A percentile compares a stretch with the other conserved stretches of the same genome.
These are phyloP conservation scores for Dione vanillae DNA, from an alignment of 2,888 invertebrate species.

Conservation along the genomic window DNA sequence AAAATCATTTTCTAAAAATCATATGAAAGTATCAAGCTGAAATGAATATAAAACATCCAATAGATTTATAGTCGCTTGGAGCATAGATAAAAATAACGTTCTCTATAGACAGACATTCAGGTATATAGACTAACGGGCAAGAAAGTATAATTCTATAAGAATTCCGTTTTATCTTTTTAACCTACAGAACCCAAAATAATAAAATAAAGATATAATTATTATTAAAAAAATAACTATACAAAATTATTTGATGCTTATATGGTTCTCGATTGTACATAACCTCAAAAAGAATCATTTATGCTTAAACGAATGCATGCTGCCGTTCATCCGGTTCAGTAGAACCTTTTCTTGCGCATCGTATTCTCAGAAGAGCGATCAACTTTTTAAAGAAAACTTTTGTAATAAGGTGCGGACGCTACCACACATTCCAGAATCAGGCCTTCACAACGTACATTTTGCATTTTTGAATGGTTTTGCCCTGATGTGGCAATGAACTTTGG, in stretches of 20 bases:
- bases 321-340: conserved; percentile 57
- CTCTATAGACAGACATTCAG: too few relatives aligned
- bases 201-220: too few relatives aligned
- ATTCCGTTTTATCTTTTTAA: too few relatives aligned
- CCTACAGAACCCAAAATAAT: too few relatives aligned
- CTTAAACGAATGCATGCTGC: conserved; percentile 32
- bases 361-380: conserved; percentile 59
- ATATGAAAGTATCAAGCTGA: too few relatives aligned
- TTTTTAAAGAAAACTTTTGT: conserved; percentile 66
- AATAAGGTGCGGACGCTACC: conserved; percentile 54
- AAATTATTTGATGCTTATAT: background rate
- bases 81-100: too few relatives aligned
- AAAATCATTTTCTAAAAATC: too few relatives aligned
- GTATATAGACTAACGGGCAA: too few relatives aligned
- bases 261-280: background rate
- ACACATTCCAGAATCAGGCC: conserved; percentile 53
- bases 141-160: too few relatives aligned
- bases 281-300: conserved; percentile 36
- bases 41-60: too few relatives aligned
- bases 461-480: conserved; percentile 55
- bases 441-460: conserved; percentile 52
- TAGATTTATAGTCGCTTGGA: too few relatives aligned
- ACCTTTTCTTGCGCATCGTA: conserved; percentile 54
- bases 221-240: background rate
- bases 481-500: conserved; percentile 54